Base-by-base conservation (phyloP, 2,888 invertebrate genomes). In the Dorcus hopei region DNA sequence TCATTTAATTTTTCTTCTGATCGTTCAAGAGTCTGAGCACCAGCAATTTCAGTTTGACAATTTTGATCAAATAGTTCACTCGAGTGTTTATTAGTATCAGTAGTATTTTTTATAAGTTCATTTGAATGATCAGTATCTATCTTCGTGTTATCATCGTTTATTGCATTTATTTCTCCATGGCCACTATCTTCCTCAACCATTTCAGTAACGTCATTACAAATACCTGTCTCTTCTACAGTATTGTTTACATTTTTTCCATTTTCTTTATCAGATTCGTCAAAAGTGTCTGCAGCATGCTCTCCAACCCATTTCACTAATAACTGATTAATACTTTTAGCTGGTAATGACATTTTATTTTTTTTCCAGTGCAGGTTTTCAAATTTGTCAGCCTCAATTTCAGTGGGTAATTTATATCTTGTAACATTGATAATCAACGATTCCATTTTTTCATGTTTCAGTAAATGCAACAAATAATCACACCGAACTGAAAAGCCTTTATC, bases 401-500 rank as follows among this genome's bases (percentile, higher is more conserved):
- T 11, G 9, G 39, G 16, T 5, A 59, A 23, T n/a, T 23, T 6
- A 5, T 45, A 33, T 55, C 52, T 45, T 14, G 9, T 23, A 2
- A 61, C 49, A 9, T 61, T 58, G n/a, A 61, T 26, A 38, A 54
- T 19, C 9, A 59, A 14, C 2, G 40, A 14, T n/a, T 59, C 56
- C 3, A 61, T 58, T 55, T 66, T 62, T 41, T 59, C 58, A 38
- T 66, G 65, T 50, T 57, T 63, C 2, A 66, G 41, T 3, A 11
- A 40, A 39, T 66, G 65, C 8, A 38, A 9, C 45, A 63, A 50
- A n/a, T 50, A 59, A 2, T 64, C 58, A 9, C 61, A 64, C 9
- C 39, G 42, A 33, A 33, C 50, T 3, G 23, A 40, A 48, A 61
- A 64, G 1, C 1, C 41, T 58, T 61, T 57, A 54, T 66, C 63